Evolutionary conservation across 2,888 invertebrate species (phyloP), one percentile per base, ranked within the genome.

Genomic region (Chorisops tibialis): DNA sequence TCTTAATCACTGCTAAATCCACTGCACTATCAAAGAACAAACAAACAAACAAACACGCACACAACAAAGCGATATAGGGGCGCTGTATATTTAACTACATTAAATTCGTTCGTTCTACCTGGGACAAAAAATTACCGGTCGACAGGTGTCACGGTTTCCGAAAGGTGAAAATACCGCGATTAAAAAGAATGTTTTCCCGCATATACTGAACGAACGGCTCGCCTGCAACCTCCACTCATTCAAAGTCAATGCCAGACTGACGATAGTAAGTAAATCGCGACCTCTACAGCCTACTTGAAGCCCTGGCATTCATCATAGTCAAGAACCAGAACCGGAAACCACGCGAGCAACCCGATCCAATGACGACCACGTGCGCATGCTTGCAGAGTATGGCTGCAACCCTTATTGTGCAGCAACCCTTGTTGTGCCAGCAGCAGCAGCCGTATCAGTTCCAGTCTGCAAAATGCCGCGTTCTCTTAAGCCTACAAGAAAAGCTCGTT

Each of bases 171-270:
- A 48, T 9, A 14, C 16, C 22, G 11, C 18, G n/a, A 49, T 24
- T 14, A 14, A 35, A 50, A 35, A 35, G 24, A 22, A 48, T n/a
- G 1, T 30, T 30, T 35, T 35, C 45, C 56, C 45, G 45, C 56
- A 54, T 54, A 21, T 24, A 39, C 24, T 21, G 56, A 45, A 56
- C 43, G 56, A 43, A 54, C 19, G 1, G 45, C 16, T 18, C 43
- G 18, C 30, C 56, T 18, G 30, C 45, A 43, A 16, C 43, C 56
- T 30, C 43, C 24, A 30, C 43, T 39, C 56, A 56, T 43, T 45
- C 56, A 56, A 56, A 56, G 56, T 56, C 56, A 45, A 56, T 56
- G 35, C 45, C 56, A 56, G 56, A 56, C 56, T 56, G 45, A 45
- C 38, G 52, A 39, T 38, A 41, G 52, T 11, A 22, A 1, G 39